Percentiles rank a stretch among this genome's conserved stretches.
phyloP scores from a whole-genome alignment of 92 coral and sea anemone genomes.

The Virgularia gustaviana region DNA sequence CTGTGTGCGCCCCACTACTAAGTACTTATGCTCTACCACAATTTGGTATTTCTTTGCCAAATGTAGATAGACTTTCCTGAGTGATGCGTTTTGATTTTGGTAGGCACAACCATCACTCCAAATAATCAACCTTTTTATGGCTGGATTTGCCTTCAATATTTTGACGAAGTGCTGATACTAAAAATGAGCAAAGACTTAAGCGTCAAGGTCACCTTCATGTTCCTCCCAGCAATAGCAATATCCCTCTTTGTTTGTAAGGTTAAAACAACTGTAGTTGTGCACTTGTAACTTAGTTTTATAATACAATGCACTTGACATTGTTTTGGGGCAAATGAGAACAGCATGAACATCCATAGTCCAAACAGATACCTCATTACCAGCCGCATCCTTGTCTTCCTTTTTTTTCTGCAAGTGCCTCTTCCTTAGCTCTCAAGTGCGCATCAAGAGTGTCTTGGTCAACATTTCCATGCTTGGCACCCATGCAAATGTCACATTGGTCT shows the following conservation, averaged over 20 bases:
- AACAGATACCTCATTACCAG: not conserved
- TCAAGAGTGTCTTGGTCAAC: not conserved
- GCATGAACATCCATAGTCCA: slow-evolving; percentile 1
- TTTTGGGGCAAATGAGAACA: not conserved
- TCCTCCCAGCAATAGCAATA: slow-evolving; percentile 19
- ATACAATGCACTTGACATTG: not conserved
- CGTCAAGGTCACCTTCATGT: not conserved
- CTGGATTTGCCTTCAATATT: not conserved
- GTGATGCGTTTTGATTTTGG: slow-evolving; percentile 14
- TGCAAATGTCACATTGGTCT: no score
- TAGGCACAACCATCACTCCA: slow-evolving; percentile 41
- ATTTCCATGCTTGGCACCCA: not conserved
- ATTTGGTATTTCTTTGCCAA: slow-evolving; percentile 5
- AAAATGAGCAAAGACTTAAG: slow-evolving; percentile 5
- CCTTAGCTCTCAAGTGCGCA: not conserved
- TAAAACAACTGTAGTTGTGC: slow-evolving; percentile 15
- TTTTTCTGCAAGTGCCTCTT: not conserved
- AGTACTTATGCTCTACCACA: slow-evolving; percentile 12
- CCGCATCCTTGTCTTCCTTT: slow-evolving; percentile 1
- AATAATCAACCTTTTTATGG: not conserved
- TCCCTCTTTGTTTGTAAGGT: slow-evolving; percentile 12
- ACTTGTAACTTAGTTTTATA: slow-evolving; percentile 13
- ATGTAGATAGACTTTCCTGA: slow-evolving; percentile 8
- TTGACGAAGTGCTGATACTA: slow-evolving; percentile 7
- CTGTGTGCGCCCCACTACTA: slow-evolving; percentile 39